Base-by-base conservation (phyloP, 2,113 vertebrate genomes). In the Melanerpes aurifrons region DNA sequence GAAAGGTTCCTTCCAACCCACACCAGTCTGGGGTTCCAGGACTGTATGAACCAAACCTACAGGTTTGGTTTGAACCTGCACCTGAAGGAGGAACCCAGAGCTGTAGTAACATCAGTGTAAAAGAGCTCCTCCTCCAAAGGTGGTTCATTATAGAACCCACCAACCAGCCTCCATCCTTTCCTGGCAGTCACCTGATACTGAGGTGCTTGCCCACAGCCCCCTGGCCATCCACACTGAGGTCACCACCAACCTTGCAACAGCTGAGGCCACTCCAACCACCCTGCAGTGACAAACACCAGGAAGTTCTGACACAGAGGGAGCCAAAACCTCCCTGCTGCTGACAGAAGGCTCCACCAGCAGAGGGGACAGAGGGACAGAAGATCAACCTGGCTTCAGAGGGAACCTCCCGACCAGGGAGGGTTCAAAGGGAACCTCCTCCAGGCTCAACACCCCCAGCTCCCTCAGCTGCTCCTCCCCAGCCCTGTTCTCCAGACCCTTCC, bases 111-210 rank as follows among this genome's bases (percentile, higher is more conserved):
- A 28, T 15, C 1, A 8, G 57, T 2, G n/a, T 15, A 57, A 63
- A 71, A 16, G 54, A 63, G 70, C 2, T 64, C 26, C 31, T 70
- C 40, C 62, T 68, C 59, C 4, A 1, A 50, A 61, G 7, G 7
- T 3, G 6, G 17, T 47, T 72, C 24, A 28, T 9, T 6, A 45
- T 18, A 47, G 32, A 47, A 31, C 20, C 8, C 59, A 35, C 53
- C 81, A 20, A 17, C 5, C 26, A 79, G n/a, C 26, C 59, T 29
- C 2, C 2, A 53, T 28, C 66, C 50, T 7, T 73, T 35, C 45
- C 67, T 82, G 20, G 47, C 0, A 32, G 53, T 19, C 4, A 21
- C 8, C 0, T 0, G 25, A 59, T 10, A 28, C 22, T 0, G 1
- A 77, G 26, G n/a, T 18, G 21, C 61, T 43, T 14, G 13, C 4